phyloP scores from a whole-genome alignment of 2,113 vertebrate species.

The Elgaria multicarinata region DNA sequence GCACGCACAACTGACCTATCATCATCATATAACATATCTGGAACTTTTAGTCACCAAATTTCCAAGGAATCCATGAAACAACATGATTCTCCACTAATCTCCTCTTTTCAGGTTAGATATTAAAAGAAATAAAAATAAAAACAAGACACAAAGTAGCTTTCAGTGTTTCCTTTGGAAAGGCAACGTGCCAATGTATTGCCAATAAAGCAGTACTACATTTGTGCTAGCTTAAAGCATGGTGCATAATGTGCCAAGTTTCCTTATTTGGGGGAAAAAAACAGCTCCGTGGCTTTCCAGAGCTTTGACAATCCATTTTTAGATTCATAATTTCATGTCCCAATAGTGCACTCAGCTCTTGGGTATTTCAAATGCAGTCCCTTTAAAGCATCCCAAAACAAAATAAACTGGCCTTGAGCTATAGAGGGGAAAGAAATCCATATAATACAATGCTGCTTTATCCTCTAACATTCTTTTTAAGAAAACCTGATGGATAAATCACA shows the following conservation, averaged over 20 bases:
- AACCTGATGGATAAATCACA: not conserved
- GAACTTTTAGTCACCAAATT: conserved; percentile 45
- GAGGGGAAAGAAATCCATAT: conserved; percentile 17
- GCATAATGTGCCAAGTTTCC: conserved; percentile 79
- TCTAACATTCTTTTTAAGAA: not conserved
- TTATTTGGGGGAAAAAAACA: conserved; percentile 81
- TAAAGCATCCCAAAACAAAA: conserved; percentile 10
- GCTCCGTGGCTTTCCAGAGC: conserved; percentile 77
- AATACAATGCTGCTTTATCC: not conserved
- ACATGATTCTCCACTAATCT: conserved; percentile 11
- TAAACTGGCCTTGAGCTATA: conserved; percentile 1
- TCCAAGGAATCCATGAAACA: conserved; percentile 37
- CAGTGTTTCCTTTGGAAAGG: conserved; percentile 69
- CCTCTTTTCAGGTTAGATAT: conserved; percentile 22
- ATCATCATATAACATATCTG: conserved; percentile 26
- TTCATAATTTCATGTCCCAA: conserved; percentile 60
- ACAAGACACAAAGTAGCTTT: conserved; percentile 57
- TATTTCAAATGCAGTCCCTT: conserved; percentile 23
- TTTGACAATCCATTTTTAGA: conserved; percentile 82
- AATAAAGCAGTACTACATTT: conserved; percentile 79
- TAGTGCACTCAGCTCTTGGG: conserved; percentile 39
- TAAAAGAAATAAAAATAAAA: conserved; percentile 10
- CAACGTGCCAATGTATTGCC: conserved; percentile 79
- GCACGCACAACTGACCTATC: conserved; percentile 11
- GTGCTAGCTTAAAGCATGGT: conserved; percentile 81